These are phyloP conservation scores for Alethe castanea DNA, from an alignment of 2,113 vertebrate genomes.

Conservation along the genomic window DNA sequence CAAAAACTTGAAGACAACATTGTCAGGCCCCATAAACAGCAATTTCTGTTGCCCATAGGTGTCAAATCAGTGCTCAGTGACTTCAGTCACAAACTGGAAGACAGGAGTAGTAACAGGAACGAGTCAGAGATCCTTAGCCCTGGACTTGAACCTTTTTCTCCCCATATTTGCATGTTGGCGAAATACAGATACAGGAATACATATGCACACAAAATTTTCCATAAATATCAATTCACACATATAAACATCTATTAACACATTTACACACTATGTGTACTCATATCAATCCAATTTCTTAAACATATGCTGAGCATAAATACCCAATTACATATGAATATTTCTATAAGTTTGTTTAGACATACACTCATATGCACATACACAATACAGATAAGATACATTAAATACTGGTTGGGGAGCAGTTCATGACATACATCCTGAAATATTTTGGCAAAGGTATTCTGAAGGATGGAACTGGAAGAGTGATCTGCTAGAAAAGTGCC, in stretches of 20 bases:
- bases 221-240: neutral
- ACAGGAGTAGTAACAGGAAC: neutral
- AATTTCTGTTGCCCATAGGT: neutral
- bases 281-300: neutral
- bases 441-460: neutral
- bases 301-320: neutral
- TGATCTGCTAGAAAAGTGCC: neutral
- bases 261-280: neutral
- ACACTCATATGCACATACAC: neutral
- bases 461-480: neutral
- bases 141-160: neutral
- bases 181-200: neutral
- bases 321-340: neutral
- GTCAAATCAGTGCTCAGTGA: neutral
- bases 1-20: neutral
- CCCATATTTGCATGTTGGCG: neutral
- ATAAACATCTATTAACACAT: neutral
- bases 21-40: neutral
- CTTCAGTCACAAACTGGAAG: neutral
- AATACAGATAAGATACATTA: neutral
- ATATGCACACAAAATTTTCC: neutral
- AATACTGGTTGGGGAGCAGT: neutral
- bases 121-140: neutral
- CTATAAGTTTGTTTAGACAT: neutral
- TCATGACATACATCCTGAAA: neutral